Percentiles rank a stretch among this genome's conserved stretches.
Evolutionary conservation across 2,888 invertebrate genomes (phyloP).

Genomic region (Dorcus parallelipipedus): DNA sequence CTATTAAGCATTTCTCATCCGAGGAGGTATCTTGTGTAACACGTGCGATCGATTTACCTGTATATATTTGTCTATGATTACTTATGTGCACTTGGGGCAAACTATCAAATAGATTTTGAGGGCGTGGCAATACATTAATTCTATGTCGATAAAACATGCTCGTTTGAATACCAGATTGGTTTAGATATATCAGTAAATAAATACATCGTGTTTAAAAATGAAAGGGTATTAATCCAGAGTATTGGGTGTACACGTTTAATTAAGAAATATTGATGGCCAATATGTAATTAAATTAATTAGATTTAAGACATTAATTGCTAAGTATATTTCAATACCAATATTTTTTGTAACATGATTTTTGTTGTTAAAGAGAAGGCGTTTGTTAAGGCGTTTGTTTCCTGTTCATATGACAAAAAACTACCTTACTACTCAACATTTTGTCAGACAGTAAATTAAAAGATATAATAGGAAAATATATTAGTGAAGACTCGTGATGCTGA

Average conservation of each 20-base stretch:
- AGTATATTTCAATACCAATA: not conserved
- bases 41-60: conserved; percentile 12
- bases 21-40: conserved; percentile 1
- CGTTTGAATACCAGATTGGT: conserved; percentile 10
- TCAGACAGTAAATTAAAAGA: too few species aligned
- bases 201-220: not conserved
- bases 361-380: too few species aligned
- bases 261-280: conserved; percentile 8
- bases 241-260: conserved; percentile 9
- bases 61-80: conserved; percentile 16
- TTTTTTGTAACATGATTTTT: too few species aligned
- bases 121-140: conserved; percentile 18
- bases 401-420: too few species aligned
- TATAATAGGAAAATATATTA: too few species aligned
- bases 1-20: not conserved
- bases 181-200: conserved; percentile 2
- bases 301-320: conserved; percentile 5
- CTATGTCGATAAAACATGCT: conserved; percentile 8
- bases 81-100: conserved; percentile 14
- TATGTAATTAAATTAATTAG: conserved; percentile 15
- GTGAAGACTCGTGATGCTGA: too few species aligned
- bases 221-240: conserved; percentile 10
- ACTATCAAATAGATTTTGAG: conserved; percentile 17
- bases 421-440: too few species aligned
- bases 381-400: too few species aligned